These are phyloP conservation scores for Charina bottae DNA, from an alignment of 2,113 vertebrate genomes.

Conservation along the genomic window DNA sequence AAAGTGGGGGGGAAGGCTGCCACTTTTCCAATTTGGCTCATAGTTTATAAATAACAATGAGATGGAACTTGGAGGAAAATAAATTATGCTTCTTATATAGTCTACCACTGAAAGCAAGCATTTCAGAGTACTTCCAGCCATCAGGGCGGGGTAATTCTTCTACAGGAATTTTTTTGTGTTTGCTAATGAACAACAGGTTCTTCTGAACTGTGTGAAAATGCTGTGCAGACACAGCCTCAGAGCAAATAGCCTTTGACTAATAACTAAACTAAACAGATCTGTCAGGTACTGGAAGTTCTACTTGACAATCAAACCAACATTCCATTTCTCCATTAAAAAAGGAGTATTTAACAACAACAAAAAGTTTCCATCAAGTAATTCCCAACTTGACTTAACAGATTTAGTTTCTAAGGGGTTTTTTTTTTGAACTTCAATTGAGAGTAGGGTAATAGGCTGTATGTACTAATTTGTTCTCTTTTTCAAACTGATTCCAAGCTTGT, in stretches of 20 bases:
- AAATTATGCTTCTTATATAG: background rate
- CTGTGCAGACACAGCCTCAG: background rate
- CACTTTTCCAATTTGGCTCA: background rate
- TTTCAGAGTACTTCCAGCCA: background rate
- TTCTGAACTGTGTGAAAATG: background rate
- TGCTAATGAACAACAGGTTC: background rate
- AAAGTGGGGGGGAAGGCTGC: background rate
- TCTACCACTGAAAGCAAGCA: background rate
- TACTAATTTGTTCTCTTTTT: background rate
- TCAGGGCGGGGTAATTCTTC: background rate
- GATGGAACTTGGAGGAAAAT: background rate
- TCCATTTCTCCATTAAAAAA: slow-evolving; percentile 3
- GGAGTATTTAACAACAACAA: background rate
- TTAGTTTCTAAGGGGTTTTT: background rate
- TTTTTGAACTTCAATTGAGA: background rate
- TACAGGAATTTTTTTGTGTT: background rate
- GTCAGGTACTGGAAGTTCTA: background rate
- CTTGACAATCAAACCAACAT: background rate
- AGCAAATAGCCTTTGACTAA: background rate
- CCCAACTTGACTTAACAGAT: background rate
- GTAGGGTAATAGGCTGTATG: background rate
- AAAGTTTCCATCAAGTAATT: slow-evolving; percentile 23
- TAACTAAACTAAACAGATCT: slow-evolving; percentile 2
- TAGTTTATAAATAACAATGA: background rate
- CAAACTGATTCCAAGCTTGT: slow-evolving; percentile 1